phyloP scores from a whole-genome alignment of 1,140 invertebrate species.

The Microplitis demolitor region DNA sequence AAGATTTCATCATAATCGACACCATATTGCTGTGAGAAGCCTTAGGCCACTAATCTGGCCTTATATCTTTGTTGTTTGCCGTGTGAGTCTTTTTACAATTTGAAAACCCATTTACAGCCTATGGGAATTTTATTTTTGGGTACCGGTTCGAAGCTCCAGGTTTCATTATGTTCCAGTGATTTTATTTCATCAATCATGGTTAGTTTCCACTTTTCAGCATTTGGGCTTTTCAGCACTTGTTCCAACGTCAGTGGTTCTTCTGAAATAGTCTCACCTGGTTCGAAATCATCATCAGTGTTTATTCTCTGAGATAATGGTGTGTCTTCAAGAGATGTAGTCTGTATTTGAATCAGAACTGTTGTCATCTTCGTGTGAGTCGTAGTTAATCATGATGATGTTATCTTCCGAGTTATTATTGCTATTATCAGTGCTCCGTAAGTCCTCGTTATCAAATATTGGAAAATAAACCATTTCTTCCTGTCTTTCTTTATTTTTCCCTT shows the following conservation, averaged over 20 bases:
- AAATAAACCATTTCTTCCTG: no score
- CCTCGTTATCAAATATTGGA: no score
- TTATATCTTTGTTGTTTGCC: background rate
- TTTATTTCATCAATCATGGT: background rate
- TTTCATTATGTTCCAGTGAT: background rate
- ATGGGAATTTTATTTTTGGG: background rate
- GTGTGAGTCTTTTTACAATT: background rate
- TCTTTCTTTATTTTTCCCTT: no score
- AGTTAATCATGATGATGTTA: no score
- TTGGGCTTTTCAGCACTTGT: background rate
- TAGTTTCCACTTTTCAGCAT: background rate
- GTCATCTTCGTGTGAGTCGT: no score
- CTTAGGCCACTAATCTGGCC: background rate
- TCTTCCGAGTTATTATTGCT: no score
- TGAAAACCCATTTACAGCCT: background rate
- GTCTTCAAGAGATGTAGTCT: no score
- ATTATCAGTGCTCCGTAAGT: no score
- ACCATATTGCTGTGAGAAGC: background rate
- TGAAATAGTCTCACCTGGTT: background rate
- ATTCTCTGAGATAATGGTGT: no score
- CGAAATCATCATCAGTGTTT: no score
- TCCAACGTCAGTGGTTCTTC: background rate
- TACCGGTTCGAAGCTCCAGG: background rate
- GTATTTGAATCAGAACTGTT: no score
- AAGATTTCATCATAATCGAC: background rate